phyloP scores from a whole-genome alignment of 2,797 vertebrate species.

The Enteromius argenteus region DNA sequence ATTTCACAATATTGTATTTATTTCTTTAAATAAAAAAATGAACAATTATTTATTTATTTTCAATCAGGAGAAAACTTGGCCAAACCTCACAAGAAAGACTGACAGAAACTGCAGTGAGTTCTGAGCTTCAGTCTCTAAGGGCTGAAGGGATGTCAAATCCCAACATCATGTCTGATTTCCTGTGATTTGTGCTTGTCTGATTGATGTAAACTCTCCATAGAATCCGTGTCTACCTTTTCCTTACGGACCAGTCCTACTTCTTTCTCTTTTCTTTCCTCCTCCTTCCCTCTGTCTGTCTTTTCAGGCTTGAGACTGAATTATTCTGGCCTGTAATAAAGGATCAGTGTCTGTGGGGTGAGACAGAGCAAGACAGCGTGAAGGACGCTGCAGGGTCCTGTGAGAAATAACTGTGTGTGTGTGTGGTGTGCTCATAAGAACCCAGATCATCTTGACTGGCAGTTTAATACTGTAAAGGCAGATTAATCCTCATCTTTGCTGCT shows the following conservation, averaged over 20 bases:
- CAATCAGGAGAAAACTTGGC: background rate
- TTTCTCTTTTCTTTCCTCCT: background rate
- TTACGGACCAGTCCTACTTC: constrained; percentile 9
- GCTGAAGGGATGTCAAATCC: background rate
- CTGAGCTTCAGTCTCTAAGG: background rate
- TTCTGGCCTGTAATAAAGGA: constrained; percentile 1
- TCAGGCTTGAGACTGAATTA: background rate
- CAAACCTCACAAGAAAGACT: background rate
- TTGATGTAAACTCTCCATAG: background rate
- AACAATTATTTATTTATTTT: background rate
- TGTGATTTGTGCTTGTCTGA: background rate
- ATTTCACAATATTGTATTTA: background rate
- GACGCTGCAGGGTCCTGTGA: background rate
- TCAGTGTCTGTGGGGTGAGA: background rate
- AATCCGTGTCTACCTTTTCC: background rate
- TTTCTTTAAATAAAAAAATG: background rate
- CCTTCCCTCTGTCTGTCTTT: background rate
- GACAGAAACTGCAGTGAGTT: constrained; percentile 4
- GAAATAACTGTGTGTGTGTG: constrained; percentile 5
- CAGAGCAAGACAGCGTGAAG: background rate
- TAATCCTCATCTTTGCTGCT: background rate
- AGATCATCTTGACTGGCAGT: background rate
- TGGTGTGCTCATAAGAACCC: background rate
- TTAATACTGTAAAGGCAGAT: background rate
- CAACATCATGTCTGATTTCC: background rate